Evolutionary conservation across 2,888 invertebrate genomes (phyloP), one percentile per base, ranked within the genome.

Genomic region (Scaptomyza cyrtandrae): DNA sequence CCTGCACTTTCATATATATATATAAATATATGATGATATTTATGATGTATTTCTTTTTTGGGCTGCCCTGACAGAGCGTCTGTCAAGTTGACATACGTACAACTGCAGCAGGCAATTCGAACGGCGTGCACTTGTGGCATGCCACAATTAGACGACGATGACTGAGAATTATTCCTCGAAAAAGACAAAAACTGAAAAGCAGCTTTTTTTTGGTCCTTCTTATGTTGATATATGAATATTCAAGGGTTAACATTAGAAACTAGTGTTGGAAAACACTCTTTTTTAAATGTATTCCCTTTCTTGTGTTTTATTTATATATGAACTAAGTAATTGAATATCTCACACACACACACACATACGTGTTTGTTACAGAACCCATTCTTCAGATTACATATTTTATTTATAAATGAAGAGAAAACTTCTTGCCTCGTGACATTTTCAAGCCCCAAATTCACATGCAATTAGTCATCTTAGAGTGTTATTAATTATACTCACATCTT

Each of bases 111-210:
- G 60, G 66, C 66, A 61, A 74, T 61, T 76, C 66, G 66, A 50
- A 46, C 58, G 59, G 39, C 9, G 7, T 56, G 52, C 13, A 58
- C 60, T 52, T 48, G 79, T 61, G 76, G 79, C 79, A 78, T 71
- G 76, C 75, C 79, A 78, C 79, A 71, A 75, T 44, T 75, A 77
- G 76, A 60, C 78, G 69, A 63, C 60, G 73, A 64, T 63, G 68
- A 58, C 68, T 67, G 13, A 27, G 27, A 33, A 29, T 29, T 5
- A 5, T 29, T 1, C 29, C 29, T 7, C 1, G 16, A 19, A 3
- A 49, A n/a, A 48, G 46, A 39, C 37, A 67, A 65, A 16, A 43
- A 35, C 29, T 29, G 27, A 41, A 19, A n/a, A n/a, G n/a, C n/a
- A n/a, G n/a, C n/a, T 19, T 19, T 19, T 19, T 19, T 19, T 19